Conservation (phyloP, 2,888 invertebrate genomes). For the Eilema depressum region DNA sequence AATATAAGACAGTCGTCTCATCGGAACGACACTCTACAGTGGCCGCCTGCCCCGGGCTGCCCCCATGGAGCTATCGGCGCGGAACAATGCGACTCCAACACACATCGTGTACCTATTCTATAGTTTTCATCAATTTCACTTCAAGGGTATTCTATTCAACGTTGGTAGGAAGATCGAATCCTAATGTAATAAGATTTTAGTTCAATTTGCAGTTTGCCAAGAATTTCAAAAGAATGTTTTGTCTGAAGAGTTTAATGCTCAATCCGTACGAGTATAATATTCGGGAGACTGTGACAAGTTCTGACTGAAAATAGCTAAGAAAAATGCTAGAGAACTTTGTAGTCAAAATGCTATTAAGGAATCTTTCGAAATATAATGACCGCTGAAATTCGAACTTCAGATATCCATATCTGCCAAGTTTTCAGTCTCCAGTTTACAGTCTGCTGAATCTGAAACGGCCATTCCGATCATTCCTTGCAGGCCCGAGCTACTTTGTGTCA, state of each 20-base stretch:
- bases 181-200: neutral
- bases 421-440: no score
- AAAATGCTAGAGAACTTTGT: no score
- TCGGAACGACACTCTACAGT: constrained; percentile 9
- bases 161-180: neutral
- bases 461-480: neutral
- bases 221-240: neutral
- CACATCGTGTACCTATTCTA: neutral
- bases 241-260: neutral
- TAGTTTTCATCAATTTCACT: constrained; percentile 21
- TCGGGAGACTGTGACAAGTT: neutral
- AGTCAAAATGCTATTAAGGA: neutral
- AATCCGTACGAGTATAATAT: neutral
- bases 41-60: neutral
- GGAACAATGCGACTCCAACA: neutral
- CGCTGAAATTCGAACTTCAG: neutral
- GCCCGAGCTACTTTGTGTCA: neutral
- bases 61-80: neutral
- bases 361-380: neutral
- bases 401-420: neutral
- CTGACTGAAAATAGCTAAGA: neutral
- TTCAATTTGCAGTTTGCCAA: neutral
- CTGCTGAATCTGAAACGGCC: neutral
- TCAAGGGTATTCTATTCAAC: constrained; percentile 16
- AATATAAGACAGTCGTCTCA: constrained; percentile 32